Base-by-base conservation (phyloP, 2,888 invertebrate genomes). In the Xestia sexstrigata region DNA sequence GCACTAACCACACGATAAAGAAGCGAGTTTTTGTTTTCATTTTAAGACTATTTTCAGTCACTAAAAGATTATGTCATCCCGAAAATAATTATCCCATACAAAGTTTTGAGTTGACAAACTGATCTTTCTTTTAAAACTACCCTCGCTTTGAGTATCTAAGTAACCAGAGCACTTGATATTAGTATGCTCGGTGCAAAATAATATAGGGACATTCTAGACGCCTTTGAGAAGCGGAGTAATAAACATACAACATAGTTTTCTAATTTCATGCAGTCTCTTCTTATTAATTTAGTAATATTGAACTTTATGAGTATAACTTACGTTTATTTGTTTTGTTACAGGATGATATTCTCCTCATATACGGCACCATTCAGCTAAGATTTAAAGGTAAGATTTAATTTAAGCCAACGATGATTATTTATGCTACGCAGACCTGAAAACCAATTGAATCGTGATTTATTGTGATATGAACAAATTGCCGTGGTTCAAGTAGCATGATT, bases 271-370 rank as follows among this genome's bases (percentile, higher is more conserved):
- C 71, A 74, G 68, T 70, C 67, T 49, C 79, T 80, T 70, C 70
- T 74, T 86, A 76, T 77, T 83, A 75, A 82, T 82, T 73, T 70
- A 75, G 81, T 73, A 72, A 55, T 76, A 66, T 74, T 62, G 74
- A 73, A 76, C n/a, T 77, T 70, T 58, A 45, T 26, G 55, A 55
- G 45, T 55, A 58, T 39, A 45, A 63, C 70, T 76, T 69, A 74
- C 45, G 71, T 88, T 82, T 85, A 58, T 82, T 88, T 90, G 71
- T 85, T 90, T 95, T 96, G 95, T 96, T 95, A 58, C 96, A 96
- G 96, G 95, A 96, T 96, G 96, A 92, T 95, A 94, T 92, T 93
- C 94, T 95, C 95, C 93, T 96, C 96, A 94, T 94, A 94, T 90
- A 92, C 93, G 92, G 93, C 96, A 93, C 95, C 96, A 90, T 95